Conservation (phyloP, 2,888 invertebrate genomes). For the Uloborus plumipes region DNA sequence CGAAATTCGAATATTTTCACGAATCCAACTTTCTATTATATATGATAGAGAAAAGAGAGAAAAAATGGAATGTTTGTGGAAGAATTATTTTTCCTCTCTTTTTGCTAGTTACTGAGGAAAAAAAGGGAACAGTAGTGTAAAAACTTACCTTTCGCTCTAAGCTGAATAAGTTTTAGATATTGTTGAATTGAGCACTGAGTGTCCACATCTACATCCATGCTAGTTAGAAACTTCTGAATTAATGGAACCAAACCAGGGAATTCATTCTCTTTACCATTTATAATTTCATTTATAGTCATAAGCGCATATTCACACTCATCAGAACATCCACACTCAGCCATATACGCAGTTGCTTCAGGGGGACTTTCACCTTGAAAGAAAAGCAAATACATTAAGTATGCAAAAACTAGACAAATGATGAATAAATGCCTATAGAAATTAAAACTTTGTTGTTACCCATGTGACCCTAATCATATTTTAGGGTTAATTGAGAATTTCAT, state of each 20-base stretch:
- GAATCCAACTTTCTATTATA: too few species aligned
- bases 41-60: too few species aligned
- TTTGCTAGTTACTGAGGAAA: too few species aligned
- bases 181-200: constrained; percentile 97
- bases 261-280: constrained; percentile 91
- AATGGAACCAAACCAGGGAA: constrained; percentile 96
- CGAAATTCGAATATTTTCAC: too few species aligned
- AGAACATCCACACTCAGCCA: constrained; percentile 66
- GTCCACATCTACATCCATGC: constrained; percentile 98
- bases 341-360: constrained; percentile 71
- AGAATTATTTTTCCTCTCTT: too few species aligned
- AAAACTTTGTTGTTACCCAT: too few species aligned
- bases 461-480: too few species aligned
- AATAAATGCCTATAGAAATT: too few species aligned
- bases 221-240: constrained; percentile 92
- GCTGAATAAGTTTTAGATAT: constrained; percentile 90
- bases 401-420: too few species aligned
- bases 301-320: constrained; percentile 74
- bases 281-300: constrained; percentile 95
- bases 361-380: constrained; percentile 70
- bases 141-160: constrained; percentile 72
- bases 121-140: neutral
- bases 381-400: too few species aligned
- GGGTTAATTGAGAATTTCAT: too few species aligned
- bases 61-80: too few species aligned